phyloP scores from a whole-genome alignment of 2,113 vertebrate species.

The Centropus unirufus region DNA sequence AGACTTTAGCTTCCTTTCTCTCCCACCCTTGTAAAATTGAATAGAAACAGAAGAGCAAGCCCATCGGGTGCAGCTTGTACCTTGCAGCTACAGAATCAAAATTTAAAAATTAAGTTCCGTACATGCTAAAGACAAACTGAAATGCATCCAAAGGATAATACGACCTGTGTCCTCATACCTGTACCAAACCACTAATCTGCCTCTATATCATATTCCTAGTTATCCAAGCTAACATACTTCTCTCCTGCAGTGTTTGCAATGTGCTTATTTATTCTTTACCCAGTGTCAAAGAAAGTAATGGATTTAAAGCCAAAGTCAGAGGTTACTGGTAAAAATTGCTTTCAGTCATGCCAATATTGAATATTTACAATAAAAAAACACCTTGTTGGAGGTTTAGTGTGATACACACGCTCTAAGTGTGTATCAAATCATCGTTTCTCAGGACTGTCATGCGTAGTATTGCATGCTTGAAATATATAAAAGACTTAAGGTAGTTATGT shows the following conservation, averaged over 20 bases:
- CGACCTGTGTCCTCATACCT: not conserved
- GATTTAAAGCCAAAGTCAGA: not conserved
- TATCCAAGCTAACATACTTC: not conserved
- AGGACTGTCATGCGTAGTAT: not conserved
- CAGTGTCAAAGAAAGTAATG: not conserved
- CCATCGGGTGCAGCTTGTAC: not conserved
- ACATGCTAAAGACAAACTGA: not conserved
- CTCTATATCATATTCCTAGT: not conserved
- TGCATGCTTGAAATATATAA: not conserved
- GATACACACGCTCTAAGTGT: not conserved
- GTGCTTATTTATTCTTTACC: not conserved
- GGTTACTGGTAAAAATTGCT: not conserved
- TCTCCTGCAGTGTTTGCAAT: not conserved
- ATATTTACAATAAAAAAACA: not conserved
- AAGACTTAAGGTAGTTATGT: not conserved
- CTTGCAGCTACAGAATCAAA: not conserved
- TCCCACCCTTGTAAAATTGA: not conserved
- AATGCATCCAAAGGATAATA: not conserved
- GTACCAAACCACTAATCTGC: not conserved
- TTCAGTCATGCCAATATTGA: not conserved
- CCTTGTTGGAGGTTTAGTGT: not conserved
- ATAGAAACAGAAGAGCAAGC: not conserved
- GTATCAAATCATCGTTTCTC: not conserved
- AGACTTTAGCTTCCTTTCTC: not conserved
- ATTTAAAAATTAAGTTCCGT: not conserved